Conservation (phyloP, 1,140 invertebrate species). For the Druon quercuslanigerum region DNA sequence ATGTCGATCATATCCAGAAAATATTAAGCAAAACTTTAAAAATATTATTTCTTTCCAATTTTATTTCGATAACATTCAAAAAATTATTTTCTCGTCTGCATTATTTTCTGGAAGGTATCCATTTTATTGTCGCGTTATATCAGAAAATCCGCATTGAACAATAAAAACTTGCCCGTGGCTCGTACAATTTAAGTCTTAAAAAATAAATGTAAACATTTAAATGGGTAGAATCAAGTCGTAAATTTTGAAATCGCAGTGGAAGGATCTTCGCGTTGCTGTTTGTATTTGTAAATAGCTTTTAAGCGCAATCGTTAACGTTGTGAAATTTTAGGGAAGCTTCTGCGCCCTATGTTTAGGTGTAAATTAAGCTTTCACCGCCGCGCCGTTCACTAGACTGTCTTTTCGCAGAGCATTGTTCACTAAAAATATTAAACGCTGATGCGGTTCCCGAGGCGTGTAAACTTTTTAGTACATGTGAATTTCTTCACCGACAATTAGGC, state of each 20-base stretch:
- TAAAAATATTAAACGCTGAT: constrained; percentile 16
- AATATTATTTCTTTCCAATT: too few relatives aligned
- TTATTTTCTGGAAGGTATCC: too few relatives aligned
- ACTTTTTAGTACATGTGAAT: too few relatives aligned
- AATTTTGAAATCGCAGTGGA: constrained; percentile 17
- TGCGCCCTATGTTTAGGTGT: constrained; percentile 22
- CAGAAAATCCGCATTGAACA: too few relatives aligned
- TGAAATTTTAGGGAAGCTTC: constrained; percentile 34
- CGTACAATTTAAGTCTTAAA: neutral
- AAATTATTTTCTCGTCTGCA: too few relatives aligned
- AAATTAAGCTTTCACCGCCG: constrained; percentile 9
- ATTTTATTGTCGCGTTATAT: too few relatives aligned
- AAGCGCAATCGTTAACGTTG: constrained; percentile 46
- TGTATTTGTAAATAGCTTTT: constrained; percentile 68
- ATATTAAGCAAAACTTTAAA: too few relatives aligned
- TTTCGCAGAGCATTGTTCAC: constrained; percentile 28
- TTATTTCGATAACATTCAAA: too few relatives aligned
- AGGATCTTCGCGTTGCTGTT: constrained; percentile 36
- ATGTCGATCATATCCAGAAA: too few relatives aligned
- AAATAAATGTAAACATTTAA: neutral
- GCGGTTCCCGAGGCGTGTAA: neutral
- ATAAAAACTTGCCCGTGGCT: neutral
- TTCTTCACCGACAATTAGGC: too few relatives aligned
- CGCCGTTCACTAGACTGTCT: constrained; percentile 26
- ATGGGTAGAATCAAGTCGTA: neutral